A percentile compares a stretch with the other conserved stretches of the same genome.
Evolutionary conservation across 2,888 invertebrate species (phyloP).

Genomic region (Drosophila pseudotakahashii): DNA sequence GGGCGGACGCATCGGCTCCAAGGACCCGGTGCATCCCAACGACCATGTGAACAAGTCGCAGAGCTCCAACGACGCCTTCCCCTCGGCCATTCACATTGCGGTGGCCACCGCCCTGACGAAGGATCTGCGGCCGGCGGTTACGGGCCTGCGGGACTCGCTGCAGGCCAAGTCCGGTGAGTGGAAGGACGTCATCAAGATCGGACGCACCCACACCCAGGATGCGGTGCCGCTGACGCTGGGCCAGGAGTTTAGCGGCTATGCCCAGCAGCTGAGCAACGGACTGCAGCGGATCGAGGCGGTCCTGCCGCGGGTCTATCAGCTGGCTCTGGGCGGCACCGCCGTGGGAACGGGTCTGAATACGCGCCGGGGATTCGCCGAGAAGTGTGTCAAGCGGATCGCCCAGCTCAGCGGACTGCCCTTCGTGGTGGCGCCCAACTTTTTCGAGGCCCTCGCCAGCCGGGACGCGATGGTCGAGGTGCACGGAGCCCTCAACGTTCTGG

Average conservation of each 20-base stretch:
- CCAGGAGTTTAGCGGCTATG: slow-evolving; percentile 11
- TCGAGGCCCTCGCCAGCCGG: slow-evolving; percentile 3
- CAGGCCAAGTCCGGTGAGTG: background rate
- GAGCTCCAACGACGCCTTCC: slow-evolving; percentile 12
- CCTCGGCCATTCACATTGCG: slow-evolving; percentile 13
- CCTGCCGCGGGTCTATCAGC: slow-evolving; percentile 5
- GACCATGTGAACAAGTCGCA: slow-evolving; percentile 9
- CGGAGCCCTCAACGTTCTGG: slow-evolving; percentile 3
- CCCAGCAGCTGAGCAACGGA: slow-evolving; percentile 3
- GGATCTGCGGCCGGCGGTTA: slow-evolving; percentile 3
- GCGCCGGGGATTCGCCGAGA: slow-evolving; percentile 1
- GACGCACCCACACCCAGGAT: slow-evolving; percentile 6
- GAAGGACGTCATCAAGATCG: slow-evolving; percentile 10
- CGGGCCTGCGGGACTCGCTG: background rate
- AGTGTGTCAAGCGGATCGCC: slow-evolving; percentile 6
- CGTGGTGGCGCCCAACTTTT: slow-evolving; percentile 6
- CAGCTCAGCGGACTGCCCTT: slow-evolving; percentile 8
- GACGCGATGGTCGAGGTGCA: slow-evolving; percentile 11
- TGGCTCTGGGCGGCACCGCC: background rate
- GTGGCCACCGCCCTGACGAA: slow-evolving; percentile 5
- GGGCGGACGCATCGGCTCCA: background rate
- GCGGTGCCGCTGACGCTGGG: slow-evolving; percentile 3
- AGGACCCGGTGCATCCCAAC: slow-evolving; percentile 5
- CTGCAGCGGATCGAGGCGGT: slow-evolving; percentile 2
- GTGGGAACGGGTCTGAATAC: slow-evolving; percentile 7